A percentile compares a stretch with the other conserved stretches of the same genome.
Conservation (phyloP, 1,140 invertebrate species). For the Acromyrmex charruanus region DNA sequence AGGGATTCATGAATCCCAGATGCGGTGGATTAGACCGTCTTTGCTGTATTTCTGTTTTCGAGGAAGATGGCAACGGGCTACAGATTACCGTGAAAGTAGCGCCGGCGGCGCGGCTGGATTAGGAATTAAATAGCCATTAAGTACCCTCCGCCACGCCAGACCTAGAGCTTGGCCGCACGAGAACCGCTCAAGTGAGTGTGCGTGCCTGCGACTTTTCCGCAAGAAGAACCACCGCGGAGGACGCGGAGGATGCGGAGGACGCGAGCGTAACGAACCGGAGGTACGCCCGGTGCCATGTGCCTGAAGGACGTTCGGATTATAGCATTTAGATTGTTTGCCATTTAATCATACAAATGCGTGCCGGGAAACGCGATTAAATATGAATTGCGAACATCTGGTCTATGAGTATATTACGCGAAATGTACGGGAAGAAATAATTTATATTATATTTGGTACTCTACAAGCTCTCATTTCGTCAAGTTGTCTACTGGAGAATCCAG, state of each 20-base stretch:
- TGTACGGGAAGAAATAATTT: slow-evolving; percentile 28
- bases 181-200: background rate
- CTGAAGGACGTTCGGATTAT: slow-evolving; percentile 63
- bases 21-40: slow-evolving; percentile 84
- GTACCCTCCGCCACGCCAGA: slow-evolving; percentile 66
- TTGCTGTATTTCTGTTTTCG: slow-evolving; percentile 83
- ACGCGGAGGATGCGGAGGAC: slow-evolving; percentile 11
- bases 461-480: background rate
- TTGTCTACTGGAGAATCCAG: background rate
- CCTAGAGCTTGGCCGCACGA: slow-evolving; percentile 20
- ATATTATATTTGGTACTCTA: slow-evolving; percentile 13
- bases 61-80: slow-evolving; percentile 76
- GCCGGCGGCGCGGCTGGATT: slow-evolving; percentile 72
- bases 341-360: slow-evolving; percentile 46
- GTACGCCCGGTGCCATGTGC: slow-evolving; percentile 57
- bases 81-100: slow-evolving; percentile 81
- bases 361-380: slow-evolving; percentile 45
- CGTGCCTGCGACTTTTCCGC: slow-evolving; percentile 55
- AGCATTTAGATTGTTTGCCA: slow-evolving; percentile 60
- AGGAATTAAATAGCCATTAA: slow-evolving; percentile 80
- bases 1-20: slow-evolving; percentile 85
- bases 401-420: slow-evolving; percentile 52
- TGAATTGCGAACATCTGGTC: slow-evolving; percentile 30
- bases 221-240: slow-evolving; percentile 38
- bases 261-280: slow-evolving; percentile 52